These are phyloP conservation scores for Aleadryas rufinucha DNA, from an alignment of 2,113 vertebrate species.

Conservation along the genomic window DNA sequence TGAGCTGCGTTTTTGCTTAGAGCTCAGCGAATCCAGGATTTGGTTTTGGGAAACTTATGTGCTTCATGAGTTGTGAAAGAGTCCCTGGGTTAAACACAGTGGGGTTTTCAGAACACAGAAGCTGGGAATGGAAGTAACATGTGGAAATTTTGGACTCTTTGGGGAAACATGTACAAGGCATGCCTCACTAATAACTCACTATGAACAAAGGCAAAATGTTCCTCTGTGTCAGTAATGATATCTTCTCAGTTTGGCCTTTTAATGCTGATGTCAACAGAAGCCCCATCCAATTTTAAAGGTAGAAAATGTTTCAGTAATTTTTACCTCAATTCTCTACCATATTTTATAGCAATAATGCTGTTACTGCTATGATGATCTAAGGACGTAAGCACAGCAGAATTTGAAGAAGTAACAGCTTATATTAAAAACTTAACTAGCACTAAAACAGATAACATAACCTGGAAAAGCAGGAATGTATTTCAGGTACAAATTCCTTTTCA, in stretches of 20 bases:
- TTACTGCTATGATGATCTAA: background rate
- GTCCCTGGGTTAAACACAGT: background rate
- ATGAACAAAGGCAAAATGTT: background rate
- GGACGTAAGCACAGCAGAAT: background rate
- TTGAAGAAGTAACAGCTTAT: background rate
- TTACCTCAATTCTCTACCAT: background rate
- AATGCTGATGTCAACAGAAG: background rate
- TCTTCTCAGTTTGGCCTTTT: background rate
- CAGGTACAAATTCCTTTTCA: background rate
- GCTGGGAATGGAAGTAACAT: background rate
- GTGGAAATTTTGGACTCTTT: background rate
- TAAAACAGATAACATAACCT: background rate
- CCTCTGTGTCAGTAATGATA: background rate
- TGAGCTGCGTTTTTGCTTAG: constrained; percentile 11
- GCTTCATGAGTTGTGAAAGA: constrained; percentile 41
- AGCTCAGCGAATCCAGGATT: background rate
- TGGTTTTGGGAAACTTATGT: background rate
- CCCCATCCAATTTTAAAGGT: background rate
- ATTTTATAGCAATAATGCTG: background rate
- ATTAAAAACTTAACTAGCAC: constrained; percentile 20
- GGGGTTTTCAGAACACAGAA: background rate
- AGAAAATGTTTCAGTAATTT: background rate
- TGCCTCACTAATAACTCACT: constrained; percentile 27
- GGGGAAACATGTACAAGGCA: constrained; percentile 31
- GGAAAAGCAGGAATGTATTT: background rate